Evolutionary conservation across 2,797 vertebrate genomes (phyloP).

Genomic region (Phaenicophaeus curvirostris): DNA sequence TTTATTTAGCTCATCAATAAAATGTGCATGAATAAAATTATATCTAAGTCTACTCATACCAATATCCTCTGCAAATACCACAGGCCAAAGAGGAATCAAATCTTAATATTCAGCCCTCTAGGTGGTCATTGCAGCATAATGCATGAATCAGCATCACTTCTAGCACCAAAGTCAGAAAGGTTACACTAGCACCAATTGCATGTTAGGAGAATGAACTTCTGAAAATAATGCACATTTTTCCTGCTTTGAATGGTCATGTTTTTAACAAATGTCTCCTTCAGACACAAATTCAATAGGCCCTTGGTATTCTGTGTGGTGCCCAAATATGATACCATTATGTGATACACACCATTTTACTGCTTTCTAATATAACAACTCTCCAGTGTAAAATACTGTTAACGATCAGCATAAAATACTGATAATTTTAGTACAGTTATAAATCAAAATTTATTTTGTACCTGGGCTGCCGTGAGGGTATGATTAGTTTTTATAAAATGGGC

Average conservation of each 20-base stretch:
- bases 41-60: not conserved
- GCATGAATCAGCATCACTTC: not conserved
- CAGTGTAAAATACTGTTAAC: constrained; percentile 41
- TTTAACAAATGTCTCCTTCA: constrained; percentile 22
- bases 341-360: constrained; percentile 47
- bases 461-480: constrained; percentile 31
- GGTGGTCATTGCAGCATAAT: not conserved
- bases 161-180: not conserved
- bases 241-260: not conserved
- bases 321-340: not conserved
- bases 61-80: not conserved
- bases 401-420: constrained; percentile 26
- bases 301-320: not conserved
- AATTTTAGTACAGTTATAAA: constrained; percentile 50
- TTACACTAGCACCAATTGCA: not conserved
- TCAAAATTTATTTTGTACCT: constrained; percentile 64
- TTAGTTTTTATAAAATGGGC: constrained; percentile 60
- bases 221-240: not conserved
- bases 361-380: constrained; percentile 48
- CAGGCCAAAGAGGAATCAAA: not conserved
- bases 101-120: not conserved
- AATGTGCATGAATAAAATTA: not conserved
- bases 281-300: constrained; percentile 33
- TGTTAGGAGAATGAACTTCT: not conserved
- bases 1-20: not conserved